phyloP scores from a whole-genome alignment of 2,888 invertebrate species.

The Lycocerus yunnanus region DNA sequence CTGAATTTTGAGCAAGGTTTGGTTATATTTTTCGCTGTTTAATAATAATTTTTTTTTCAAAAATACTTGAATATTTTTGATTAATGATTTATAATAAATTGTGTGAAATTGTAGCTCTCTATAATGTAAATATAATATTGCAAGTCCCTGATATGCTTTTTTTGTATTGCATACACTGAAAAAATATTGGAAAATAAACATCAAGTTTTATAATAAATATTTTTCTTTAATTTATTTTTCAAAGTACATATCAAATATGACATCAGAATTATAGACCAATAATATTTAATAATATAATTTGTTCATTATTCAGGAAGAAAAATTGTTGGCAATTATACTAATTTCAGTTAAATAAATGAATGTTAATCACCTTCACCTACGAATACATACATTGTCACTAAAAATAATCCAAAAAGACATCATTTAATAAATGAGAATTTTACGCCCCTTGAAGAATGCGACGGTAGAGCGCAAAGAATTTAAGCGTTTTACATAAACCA shows the following conservation, averaged over 20 bases:
- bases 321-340: background rate
- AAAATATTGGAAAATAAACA: no score
- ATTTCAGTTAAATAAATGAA: slow-evolving; percentile 15
- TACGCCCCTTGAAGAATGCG: slow-evolving; percentile 34
- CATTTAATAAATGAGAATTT: slow-evolving; percentile 28
- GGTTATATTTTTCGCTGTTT: no score
- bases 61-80: no score
- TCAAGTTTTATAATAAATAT: no score
- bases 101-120: no score
- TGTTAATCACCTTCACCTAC: background rate
- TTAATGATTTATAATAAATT: no score
- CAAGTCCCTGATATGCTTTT: no score
- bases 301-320: background rate
- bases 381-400: slow-evolving; percentile 14
- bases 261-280: background rate
- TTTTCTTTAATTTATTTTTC: no score
- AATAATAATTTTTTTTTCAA: no score
- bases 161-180: no score
- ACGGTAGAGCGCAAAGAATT: slow-evolving; percentile 33
- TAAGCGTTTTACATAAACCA: slow-evolving; percentile 30
- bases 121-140: no score
- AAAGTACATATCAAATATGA: background rate
- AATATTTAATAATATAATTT: background rate
- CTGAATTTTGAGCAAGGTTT: no score
- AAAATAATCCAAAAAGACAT: slow-evolving; percentile 4